Percentiles rank a stretch among this genome's conserved stretches.
phyloP scores from a whole-genome alignment of 2,797 vertebrate species.

The Rousettus madagascariensis region DNA sequence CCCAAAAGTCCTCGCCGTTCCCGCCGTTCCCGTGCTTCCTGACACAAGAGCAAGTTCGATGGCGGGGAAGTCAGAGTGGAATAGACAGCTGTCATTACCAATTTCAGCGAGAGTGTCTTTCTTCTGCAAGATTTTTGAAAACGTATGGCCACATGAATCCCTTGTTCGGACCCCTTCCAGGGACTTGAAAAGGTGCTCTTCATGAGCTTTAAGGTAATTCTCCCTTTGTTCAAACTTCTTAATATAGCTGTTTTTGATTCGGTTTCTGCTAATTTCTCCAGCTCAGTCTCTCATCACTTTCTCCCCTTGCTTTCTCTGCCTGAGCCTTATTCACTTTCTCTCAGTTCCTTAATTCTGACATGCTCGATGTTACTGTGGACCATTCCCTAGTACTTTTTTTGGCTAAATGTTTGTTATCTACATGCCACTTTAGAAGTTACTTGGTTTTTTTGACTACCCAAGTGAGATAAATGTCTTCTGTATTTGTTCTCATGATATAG shows the following conservation, averaged over 20 bases:
- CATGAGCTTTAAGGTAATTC: neutral
- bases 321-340: neutral
- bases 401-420: neutral
- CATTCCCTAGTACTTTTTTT: neutral
- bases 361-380: neutral
- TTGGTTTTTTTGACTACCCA: neutral
- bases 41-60: neutral
- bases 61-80: neutral
- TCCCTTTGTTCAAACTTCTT: neutral
- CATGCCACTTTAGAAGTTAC: neutral
- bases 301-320: neutral
- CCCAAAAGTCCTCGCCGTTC: neutral
- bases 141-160: neutral
- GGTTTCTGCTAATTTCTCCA: constrained; percentile 3
- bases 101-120: neutral
- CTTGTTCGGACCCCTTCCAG: neutral
- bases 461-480: neutral
- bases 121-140: neutral
- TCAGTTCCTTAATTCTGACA: neutral
- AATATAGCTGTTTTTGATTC: neutral
- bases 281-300: neutral
- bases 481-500: neutral
- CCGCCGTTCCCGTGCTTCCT: neutral
- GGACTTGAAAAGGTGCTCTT: neutral
- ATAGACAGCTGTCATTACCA: neutral